Evolutionary conservation across 1,140 invertebrate species (phyloP).

Genomic region (Sitophilus oryzae): DNA sequence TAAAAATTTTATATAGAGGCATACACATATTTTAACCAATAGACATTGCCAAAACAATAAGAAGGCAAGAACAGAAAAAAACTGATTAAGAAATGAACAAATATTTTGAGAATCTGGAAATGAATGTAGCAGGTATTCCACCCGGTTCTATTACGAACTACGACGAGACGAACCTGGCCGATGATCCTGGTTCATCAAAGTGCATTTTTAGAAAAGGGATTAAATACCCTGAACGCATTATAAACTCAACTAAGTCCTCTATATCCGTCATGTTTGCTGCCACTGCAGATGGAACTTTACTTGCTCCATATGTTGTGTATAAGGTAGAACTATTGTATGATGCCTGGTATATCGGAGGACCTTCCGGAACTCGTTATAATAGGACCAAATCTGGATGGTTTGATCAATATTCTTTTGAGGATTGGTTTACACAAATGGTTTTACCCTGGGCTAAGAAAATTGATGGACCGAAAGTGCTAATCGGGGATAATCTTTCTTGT

Average conservation of each 20-base stretch:
- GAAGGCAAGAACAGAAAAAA: neutral
- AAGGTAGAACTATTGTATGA: no score
- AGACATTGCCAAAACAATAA: constrained; percentile 12
- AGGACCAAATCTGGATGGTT: no score
- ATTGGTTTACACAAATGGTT: no score
- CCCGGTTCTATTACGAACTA: constrained; percentile 35
- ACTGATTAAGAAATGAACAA: neutral
- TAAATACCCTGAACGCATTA: constrained; percentile 41
- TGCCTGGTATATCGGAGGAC: no score
- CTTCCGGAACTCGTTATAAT: no score
- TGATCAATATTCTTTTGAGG: no score
- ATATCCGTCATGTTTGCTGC: constrained; percentile 18
- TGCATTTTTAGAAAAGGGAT: constrained; percentile 35
- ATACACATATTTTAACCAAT: neutral
- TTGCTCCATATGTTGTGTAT: no score
- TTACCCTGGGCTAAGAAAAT: no score
- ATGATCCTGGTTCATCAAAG: constrained; percentile 42
- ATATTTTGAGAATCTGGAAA: constrained; percentile 11
- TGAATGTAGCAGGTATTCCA: constrained; percentile 28
- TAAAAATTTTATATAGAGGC: neutral
- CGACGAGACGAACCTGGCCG: constrained; percentile 44
- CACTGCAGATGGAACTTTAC: constrained; percentile 8
- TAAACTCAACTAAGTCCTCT: constrained; percentile 27
- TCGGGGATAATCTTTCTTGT: no score
- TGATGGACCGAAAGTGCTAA: no score